Conservation (phyloP, 2,113 vertebrate genomes). For the Pao palembangensis region DNA sequence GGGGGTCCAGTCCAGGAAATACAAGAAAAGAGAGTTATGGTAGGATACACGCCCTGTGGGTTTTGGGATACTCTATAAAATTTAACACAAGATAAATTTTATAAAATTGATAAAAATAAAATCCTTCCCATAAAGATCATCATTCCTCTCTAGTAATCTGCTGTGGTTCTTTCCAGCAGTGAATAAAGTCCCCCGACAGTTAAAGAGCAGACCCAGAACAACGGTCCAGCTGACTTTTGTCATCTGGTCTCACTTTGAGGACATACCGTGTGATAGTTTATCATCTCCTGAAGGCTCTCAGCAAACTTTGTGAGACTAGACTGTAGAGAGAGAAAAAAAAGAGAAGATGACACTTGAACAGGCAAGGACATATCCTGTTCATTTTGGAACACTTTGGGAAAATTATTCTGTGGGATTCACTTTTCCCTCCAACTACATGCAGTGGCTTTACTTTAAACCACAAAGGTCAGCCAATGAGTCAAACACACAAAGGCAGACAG, state of each 20-base stretch:
- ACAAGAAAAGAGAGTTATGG: conserved; percentile 9
- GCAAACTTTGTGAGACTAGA: conserved; percentile 91
- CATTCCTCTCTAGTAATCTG: conserved; percentile 5
- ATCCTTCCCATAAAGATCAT: too few species aligned
- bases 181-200: conserved; percentile 26
- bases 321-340: conserved; percentile 67
- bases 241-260: conserved; percentile 39
- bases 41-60: neutral
- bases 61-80: neutral
- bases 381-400: conserved; percentile 14
- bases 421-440: conserved; percentile 26
- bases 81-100: neutral
- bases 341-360: neutral
- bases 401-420: conserved; percentile 34
- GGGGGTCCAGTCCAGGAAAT: conserved; percentile 6
- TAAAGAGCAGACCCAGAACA: conserved; percentile 1
- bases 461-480: conserved; percentile 19
- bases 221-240: conserved; percentile 32
- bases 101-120: too few species aligned
- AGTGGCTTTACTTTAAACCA: conserved; percentile 27
- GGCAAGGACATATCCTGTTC: neutral
- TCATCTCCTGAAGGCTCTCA: conserved; percentile 96
- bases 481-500: conserved; percentile 43
- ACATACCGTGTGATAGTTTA: conserved; percentile 95
- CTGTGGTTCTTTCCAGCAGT: conserved; percentile 21